Conservation (phyloP, 2,113 vertebrate species). For the Neopipo cinnamomea region DNA sequence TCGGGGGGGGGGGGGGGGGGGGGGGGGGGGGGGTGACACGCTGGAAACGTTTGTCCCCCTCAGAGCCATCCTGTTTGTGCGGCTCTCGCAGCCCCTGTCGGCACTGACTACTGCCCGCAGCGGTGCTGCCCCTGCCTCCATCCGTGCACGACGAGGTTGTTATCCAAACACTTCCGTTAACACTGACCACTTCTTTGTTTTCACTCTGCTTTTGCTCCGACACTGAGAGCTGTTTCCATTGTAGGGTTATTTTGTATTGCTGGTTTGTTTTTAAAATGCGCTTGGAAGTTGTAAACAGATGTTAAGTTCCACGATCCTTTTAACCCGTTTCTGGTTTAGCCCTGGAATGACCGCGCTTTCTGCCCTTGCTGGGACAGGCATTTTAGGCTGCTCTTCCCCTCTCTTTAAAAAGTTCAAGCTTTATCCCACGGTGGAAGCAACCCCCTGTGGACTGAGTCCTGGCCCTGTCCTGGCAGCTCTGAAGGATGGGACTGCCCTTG, state of each 20-base stretch:
- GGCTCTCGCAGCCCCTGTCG: accelerated
- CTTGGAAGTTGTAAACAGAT: background rate
- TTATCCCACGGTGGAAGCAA: background rate
- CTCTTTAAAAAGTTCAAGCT: background rate
- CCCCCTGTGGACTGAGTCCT: too few relatives aligned
- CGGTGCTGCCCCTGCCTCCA: background rate
- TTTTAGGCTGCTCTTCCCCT: background rate
- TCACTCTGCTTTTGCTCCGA: too few relatives aligned
- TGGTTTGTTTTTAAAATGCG: background rate
- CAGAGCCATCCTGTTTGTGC: accelerated
- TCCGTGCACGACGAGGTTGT: accelerated
- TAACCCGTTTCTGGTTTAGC: accelerated
- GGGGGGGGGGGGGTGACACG: background rate
- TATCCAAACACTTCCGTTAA: accelerated
- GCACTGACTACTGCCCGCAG: background rate
- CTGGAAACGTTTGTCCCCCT: background rate
- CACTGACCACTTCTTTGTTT: accelerated
- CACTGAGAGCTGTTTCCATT: accelerated
- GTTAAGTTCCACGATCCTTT: background rate
- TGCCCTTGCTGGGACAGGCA: too few relatives aligned
- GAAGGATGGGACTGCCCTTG: background rate
- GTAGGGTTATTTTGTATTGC: background rate
- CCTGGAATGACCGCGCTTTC: background rate
- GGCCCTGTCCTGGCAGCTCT: background rate
- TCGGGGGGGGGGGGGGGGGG: too few relatives aligned